These are phyloP conservation scores for Corbicula japonica DNA, from an alignment of 2,888 invertebrate genomes.

Conservation along the genomic window DNA sequence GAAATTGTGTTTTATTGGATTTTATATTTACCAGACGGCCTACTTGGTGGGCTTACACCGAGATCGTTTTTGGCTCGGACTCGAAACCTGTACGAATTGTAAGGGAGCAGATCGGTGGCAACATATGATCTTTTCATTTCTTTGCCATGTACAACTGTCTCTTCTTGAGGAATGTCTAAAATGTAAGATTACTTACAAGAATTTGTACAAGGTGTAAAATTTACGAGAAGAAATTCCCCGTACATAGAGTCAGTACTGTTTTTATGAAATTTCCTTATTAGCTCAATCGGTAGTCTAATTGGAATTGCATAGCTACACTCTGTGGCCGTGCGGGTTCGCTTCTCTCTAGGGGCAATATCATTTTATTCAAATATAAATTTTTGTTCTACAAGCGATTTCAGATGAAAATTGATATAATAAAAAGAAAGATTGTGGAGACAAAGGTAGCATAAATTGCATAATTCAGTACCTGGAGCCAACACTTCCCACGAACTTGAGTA, in stretches of 20 bases:
- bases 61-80: slow-evolving; percentile 93
- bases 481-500: slow-evolving; percentile 66
- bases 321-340: too few species aligned
- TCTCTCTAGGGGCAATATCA: too few species aligned
- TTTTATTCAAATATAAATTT: too few species aligned
- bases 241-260: too few species aligned
- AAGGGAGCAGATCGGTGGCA: slow-evolving; percentile 90
- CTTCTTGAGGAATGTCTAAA: slow-evolving; percentile 3
- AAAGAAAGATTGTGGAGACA: not conserved
- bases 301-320: not conserved
- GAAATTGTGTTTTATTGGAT: not conserved
- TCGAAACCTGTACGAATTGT: slow-evolving; percentile 96
- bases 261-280: not conserved
- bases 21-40: slow-evolving; percentile 87
- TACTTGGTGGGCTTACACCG: slow-evolving; percentile 93
- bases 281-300: not conserved
- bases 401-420: not conserved
- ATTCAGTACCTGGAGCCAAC: slow-evolving; percentile 41
- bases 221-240: too few species aligned
- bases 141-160: slow-evolving; percentile 3
- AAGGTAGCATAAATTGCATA: not conserved
- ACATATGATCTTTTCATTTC: slow-evolving; percentile 17
- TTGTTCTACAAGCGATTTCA: too few species aligned
- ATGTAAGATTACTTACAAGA: not conserved
- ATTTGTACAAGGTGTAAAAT: not conserved